Conservation (phyloP, 2,888 invertebrate species). For the Drosophila aldrichi region DNA sequence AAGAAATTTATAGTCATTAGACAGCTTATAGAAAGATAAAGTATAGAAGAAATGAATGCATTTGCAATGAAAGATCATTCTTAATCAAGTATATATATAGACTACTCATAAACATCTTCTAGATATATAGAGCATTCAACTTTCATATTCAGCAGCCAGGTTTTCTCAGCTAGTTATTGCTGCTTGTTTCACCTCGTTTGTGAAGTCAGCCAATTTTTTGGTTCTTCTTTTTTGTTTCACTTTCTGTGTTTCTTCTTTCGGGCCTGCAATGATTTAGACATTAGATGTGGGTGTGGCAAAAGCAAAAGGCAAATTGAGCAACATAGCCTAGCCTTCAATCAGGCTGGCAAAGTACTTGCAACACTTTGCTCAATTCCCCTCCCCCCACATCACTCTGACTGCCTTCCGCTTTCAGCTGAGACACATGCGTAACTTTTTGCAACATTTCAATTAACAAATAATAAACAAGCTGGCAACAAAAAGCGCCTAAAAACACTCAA, state of each 20-base stretch:
- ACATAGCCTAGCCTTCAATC: slow-evolving; percentile 32
- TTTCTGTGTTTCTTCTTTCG: slow-evolving; percentile 15
- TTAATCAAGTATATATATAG: no score
- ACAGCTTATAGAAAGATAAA: not conserved
- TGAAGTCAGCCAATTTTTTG: slow-evolving; percentile 33
- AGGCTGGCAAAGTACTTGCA: slow-evolving; percentile 23
- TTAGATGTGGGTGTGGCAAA: slow-evolving; percentile 40
- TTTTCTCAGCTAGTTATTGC: slow-evolving; percentile 21
- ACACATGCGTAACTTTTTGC: slow-evolving; percentile 63
- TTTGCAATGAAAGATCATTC: no score
- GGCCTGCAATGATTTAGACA: slow-evolving; percentile 57
- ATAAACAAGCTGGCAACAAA: slow-evolving; percentile 72
- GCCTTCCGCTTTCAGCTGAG: not conserved
- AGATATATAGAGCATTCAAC: slow-evolving; percentile 1
- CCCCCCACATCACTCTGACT: not conserved
- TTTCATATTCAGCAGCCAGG: not conserved
- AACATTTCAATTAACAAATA: slow-evolving; percentile 79
- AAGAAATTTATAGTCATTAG: no score
- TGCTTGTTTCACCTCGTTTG: slow-evolving; percentile 31
- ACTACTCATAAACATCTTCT: not conserved
- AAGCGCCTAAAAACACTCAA: slow-evolving; percentile 52
- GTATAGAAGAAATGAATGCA: not conserved
- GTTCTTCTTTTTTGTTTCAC: slow-evolving; percentile 13
- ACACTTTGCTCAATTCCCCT: not conserved
- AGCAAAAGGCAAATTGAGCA: slow-evolving; percentile 35